phyloP scores from a whole-genome alignment of 1,140 invertebrate genomes.

The Drosophila littoralis region DNA sequence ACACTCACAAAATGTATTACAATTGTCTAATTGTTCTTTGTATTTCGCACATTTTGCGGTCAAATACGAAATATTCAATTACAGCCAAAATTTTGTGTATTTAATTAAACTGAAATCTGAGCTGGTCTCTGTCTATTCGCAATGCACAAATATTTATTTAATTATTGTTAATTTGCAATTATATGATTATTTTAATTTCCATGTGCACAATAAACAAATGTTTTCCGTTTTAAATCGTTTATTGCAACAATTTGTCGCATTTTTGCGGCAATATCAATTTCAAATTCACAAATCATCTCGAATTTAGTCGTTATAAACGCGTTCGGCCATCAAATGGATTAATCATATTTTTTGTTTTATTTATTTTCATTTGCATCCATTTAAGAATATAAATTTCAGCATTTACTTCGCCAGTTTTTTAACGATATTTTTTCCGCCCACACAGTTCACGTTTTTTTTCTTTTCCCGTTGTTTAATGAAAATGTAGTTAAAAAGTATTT shows the following conservation, averaged over 20 bases:
- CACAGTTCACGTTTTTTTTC: constrained; percentile 26
- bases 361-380: constrained; percentile 2
- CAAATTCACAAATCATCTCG: constrained; percentile 9
- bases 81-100: constrained; percentile 1
- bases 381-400: not conserved
- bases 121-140: not conserved
- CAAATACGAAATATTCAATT: constrained; percentile 41
- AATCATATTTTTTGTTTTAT: constrained; percentile 4
- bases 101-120: constrained; percentile 22
- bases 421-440: constrained; percentile 17
- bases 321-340: constrained; percentile 19
- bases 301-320: constrained; percentile 30
- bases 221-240: not conserved
- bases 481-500: constrained; percentile 65
- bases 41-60: constrained; percentile 53
- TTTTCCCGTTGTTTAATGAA: constrained; percentile 33
- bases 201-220: not conserved
- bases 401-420: constrained; percentile 16
- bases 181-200: not conserved
- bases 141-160: not conserved
- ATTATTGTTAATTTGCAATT: not conserved
- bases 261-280: constrained; percentile 2
- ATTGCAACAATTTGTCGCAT: not conserved
- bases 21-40: constrained; percentile 54
- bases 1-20: constrained; percentile 2